phyloP scores from a whole-genome alignment of 2,797 vertebrate species.

The Lates japonicus region DNA sequence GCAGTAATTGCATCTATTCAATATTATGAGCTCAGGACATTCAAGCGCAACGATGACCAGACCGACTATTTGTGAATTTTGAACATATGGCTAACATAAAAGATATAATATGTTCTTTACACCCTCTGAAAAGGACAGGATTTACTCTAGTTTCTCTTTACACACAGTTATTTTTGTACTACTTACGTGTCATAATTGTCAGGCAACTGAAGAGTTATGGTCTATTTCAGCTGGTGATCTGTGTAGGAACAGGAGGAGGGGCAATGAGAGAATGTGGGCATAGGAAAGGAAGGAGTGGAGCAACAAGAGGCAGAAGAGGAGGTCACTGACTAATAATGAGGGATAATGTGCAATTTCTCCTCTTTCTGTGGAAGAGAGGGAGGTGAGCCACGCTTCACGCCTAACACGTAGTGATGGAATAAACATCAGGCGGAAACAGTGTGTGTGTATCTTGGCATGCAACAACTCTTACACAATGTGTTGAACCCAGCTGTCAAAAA shows the following conservation, averaged over 20 bases:
- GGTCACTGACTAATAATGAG: slow-evolving; percentile 65
- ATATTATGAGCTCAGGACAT: slow-evolving; percentile 34
- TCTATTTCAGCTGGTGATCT: slow-evolving; percentile 99
- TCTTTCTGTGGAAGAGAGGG: slow-evolving; percentile 22
- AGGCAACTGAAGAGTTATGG: slow-evolving; percentile 97
- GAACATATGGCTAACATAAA: slow-evolving; percentile 14
- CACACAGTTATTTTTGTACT: slow-evolving; percentile 31
- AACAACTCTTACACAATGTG: slow-evolving; percentile 23
- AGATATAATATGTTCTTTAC: background rate
- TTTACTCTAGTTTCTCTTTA: slow-evolving; percentile 12
- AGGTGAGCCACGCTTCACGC: background rate
- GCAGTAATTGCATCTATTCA: slow-evolving; percentile 48
- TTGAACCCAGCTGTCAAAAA: slow-evolving; percentile 43
- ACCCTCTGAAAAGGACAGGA: background rate
- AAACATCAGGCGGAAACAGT: background rate
- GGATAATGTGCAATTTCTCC: slow-evolving; percentile 33
- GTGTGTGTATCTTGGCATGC: background rate
- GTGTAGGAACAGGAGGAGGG: slow-evolving; percentile 77
- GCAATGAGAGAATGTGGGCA: slow-evolving; percentile 59
- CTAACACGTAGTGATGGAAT: background rate
- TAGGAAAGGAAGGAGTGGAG: slow-evolving; percentile 65
- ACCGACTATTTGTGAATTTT: background rate
- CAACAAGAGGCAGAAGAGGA: slow-evolving; percentile 49
- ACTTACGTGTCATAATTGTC: slow-evolving; percentile 98
- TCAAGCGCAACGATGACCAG: background rate